phyloP scores from a whole-genome alignment of 2,888 invertebrate species.

The Drosophila emarginata region DNA sequence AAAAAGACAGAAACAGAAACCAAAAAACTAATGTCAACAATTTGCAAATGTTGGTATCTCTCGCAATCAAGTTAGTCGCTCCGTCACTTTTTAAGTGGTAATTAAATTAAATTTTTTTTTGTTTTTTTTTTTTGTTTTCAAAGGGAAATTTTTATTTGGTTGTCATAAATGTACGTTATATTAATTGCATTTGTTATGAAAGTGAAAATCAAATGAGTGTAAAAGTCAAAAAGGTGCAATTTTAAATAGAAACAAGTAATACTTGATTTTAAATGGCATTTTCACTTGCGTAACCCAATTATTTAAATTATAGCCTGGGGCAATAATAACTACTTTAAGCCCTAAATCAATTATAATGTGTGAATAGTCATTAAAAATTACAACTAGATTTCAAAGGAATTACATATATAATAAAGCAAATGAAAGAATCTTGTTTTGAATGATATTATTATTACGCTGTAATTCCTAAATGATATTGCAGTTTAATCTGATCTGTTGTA shows the following conservation, averaged over 20 bases:
- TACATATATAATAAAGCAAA: too few relatives aligned
- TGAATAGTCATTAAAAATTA: too few relatives aligned
- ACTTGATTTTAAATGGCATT: background rate
- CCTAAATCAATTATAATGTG: background rate
- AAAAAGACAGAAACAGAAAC: conserved; percentile 38
- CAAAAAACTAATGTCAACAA: conserved; percentile 68
- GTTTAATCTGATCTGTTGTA: too few relatives aligned
- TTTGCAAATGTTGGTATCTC: conserved; percentile 54
- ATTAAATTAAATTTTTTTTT: conserved; percentile 54
- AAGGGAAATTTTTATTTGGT: conserved; percentile 26
- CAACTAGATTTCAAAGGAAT: too few relatives aligned
- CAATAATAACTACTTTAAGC: background rate
- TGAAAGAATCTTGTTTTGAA: too few relatives aligned
- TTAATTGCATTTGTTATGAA: background rate
- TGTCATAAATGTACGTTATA: conserved; percentile 21
- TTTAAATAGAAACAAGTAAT: background rate
- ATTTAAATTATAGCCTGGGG: background rate
- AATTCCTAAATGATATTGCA: too few relatives aligned
- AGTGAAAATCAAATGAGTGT: conserved; percentile 1
- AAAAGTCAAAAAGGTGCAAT: conserved; percentile 1
- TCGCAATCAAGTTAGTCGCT: conserved; percentile 37
- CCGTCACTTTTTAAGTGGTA: conserved; percentile 60
- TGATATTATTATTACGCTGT: too few relatives aligned
- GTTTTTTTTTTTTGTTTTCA: conserved; percentile 12
- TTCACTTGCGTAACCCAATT: conserved; percentile 1